Conservation (phyloP, 2,888 invertebrate species). For the Isoperla grammatica region DNA sequence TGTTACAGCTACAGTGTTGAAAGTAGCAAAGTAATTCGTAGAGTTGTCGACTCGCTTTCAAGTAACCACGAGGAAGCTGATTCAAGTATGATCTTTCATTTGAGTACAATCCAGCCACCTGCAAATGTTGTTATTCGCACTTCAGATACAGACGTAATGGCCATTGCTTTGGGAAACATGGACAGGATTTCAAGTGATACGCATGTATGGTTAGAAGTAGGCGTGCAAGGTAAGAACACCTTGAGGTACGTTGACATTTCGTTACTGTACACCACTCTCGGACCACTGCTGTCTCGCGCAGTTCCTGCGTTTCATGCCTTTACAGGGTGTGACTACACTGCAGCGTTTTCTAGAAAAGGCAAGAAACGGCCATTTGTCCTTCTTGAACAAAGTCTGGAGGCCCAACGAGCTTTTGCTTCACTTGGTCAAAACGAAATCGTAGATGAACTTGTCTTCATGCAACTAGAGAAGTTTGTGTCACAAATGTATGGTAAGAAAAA, state of each 20-base stretch:
- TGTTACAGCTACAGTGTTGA: neutral
- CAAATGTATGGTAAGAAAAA: too few species aligned
- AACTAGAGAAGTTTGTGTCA: too few species aligned
- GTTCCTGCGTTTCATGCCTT: conserved; percentile 19
- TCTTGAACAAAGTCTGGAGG: neutral
- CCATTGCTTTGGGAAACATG: conserved; percentile 3
- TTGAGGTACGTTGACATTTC: neutral
- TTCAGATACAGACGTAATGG: neutral
- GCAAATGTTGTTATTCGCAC: neutral
- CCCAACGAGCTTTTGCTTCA: too few species aligned
- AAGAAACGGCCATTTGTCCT: conserved; percentile 2
- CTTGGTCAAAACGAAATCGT: too few species aligned
- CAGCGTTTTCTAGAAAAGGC: conserved; percentile 17
- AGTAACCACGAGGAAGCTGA: conserved; percentile 34
- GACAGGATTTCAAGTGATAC: neutral
- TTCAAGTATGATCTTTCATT: conserved; percentile 32
- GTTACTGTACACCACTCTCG: neutral
- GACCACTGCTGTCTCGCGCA: neutral
- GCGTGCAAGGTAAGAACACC: neutral
- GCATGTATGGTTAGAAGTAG: conserved; percentile 5
- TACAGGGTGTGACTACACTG: conserved; percentile 18
- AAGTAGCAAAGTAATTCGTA: neutral
- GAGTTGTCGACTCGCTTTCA: conserved; percentile 8
- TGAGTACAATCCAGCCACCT: conserved; percentile 25
- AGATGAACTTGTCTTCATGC: too few species aligned